Percentiles rank a stretch among this genome's conserved stretches.
phyloP scores from a whole-genome alignment of 2,113 vertebrate species.

The Ginglymostoma cirratum region DNA sequence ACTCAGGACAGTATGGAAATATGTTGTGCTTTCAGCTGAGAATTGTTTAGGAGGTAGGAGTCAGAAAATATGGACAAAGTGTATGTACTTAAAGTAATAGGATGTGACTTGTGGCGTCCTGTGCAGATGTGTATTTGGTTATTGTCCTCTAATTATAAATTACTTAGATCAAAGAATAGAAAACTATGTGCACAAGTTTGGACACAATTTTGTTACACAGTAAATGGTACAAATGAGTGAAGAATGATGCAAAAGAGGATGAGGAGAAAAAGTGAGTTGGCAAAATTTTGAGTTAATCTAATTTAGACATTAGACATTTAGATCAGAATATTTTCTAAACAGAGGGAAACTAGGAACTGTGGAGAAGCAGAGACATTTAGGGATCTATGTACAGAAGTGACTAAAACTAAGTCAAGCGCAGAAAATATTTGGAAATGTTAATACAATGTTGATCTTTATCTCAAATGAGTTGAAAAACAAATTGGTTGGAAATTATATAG shows the following conservation, averaged over 20 bases:
- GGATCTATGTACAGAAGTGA: no score
- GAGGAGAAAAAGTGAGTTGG: background rate
- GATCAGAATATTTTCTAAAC: no score
- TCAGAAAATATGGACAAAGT: background rate
- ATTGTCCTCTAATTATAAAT: background rate
- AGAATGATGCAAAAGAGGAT: background rate
- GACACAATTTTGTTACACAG: background rate
- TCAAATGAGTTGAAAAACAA: background rate
- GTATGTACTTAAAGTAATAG: background rate
- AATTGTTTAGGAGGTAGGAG: background rate
- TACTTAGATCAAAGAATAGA: background rate
- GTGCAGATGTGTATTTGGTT: background rate
- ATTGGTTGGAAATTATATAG: background rate
- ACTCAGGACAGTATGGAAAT: background rate
- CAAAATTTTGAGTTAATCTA: background rate
- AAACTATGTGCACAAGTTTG: background rate
- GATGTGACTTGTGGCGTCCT: background rate
- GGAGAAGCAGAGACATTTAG: no score
- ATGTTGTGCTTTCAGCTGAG: background rate
- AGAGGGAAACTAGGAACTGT: no score
- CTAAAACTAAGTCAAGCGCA: no score
- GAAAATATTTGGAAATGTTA: no score
- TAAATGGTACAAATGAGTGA: background rate
- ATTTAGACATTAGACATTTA: background rate
- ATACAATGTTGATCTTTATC: no score